These are phyloP conservation scores for Pangasius mekongensis DNA, from an alignment of 2,797 vertebrate genomes.

Conservation along the genomic window DNA sequence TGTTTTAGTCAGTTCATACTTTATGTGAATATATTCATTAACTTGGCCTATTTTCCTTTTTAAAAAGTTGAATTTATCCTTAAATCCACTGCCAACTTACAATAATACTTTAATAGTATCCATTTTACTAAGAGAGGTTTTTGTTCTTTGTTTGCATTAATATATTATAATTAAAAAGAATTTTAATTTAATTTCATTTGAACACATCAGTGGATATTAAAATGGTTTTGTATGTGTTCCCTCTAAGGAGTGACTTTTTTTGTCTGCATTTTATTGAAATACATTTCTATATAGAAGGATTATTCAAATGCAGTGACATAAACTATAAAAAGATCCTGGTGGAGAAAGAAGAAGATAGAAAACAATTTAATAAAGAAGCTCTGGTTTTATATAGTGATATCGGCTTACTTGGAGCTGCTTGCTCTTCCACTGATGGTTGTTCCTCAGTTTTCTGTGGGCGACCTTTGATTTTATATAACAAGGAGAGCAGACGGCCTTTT, in stretches of 20 bases:
- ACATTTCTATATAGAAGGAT: not conserved
- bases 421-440: slow-evolving; percentile 82
- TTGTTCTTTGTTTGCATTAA: not conserved
- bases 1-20: not conserved
- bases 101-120: not conserved
- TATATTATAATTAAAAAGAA: not conserved
- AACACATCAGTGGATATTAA: not conserved
- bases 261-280: not conserved
- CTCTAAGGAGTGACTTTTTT: slow-evolving; percentile 2
- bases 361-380: not conserved
- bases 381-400: not conserved
- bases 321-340: not conserved
- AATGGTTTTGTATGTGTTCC: not conserved
- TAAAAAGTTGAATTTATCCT: not conserved
- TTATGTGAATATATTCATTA: not conserved
- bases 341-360: not conserved
- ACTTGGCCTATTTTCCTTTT: not conserved
- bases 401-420: slow-evolving; percentile 86
- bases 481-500: slow-evolving; percentile 86
- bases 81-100: not conserved
- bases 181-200: not conserved
- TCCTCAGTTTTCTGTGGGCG: slow-evolving; percentile 84
- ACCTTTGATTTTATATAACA: slow-evolving; percentile 94
- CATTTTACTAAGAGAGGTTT: not conserved
- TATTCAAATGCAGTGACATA: not conserved